These are phyloP conservation scores for Parus major DNA, from an alignment of 2,113 vertebrate species.

Conservation along the genomic window DNA sequence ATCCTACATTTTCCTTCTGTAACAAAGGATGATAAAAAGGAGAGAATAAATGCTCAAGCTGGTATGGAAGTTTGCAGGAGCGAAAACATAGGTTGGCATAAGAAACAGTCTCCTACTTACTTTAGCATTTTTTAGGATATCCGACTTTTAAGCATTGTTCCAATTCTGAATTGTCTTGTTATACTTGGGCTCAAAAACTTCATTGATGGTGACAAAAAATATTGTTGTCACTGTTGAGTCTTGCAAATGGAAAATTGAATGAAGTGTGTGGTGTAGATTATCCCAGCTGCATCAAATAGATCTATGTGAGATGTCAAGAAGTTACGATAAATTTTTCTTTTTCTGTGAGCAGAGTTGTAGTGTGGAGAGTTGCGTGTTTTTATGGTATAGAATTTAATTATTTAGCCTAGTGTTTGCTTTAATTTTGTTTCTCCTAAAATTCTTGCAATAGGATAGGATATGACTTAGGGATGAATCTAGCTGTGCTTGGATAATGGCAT, in stretches of 20 bases:
- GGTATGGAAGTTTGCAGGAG: neutral
- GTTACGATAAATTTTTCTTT: neutral
- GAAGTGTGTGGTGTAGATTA: neutral
- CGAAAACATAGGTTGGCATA: neutral
- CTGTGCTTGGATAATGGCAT: neutral
- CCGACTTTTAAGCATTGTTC: neutral
- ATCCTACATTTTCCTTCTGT: neutral
- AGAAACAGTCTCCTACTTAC: neutral
- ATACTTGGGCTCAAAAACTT: neutral
- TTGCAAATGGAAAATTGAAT: neutral
- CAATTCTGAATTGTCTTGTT: neutral
- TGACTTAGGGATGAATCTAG: neutral
- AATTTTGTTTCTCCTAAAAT: neutral
- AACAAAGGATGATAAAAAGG: neutral
- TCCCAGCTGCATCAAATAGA: neutral
- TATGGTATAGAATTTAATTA: neutral
- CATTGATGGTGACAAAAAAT: neutral
- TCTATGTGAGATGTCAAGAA: neutral
- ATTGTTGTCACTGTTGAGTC: neutral
- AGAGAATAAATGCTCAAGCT: neutral
- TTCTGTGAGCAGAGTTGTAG: neutral
- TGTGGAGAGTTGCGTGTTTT: neutral
- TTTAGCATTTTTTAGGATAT: neutral
- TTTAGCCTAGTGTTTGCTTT: neutral
- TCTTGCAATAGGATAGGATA: neutral